phyloP scores from a whole-genome alignment of 1,140 invertebrate genomes.

The Sitobion miscanthi region DNA sequence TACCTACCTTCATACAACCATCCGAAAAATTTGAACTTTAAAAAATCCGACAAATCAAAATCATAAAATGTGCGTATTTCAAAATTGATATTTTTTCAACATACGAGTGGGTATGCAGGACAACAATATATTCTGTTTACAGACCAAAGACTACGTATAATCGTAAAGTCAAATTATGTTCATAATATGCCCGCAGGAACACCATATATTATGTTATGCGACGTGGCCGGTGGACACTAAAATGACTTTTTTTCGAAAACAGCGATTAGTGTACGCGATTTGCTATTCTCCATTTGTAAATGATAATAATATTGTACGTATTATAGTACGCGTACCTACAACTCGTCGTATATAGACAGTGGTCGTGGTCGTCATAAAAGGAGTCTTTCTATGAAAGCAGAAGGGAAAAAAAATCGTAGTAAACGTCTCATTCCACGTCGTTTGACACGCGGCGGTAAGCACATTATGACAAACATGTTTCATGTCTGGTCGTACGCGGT shows the following conservation, averaged over 20 bases:
- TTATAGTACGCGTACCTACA: background rate
- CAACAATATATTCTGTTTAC: no score
- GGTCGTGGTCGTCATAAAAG: background rate
- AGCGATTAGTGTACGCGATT: background rate
- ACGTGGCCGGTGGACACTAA: background rate
- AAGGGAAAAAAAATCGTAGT: background rate
- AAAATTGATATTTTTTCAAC: no score
- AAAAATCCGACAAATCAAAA: no score
- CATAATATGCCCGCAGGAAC: background rate
- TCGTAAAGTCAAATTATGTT: background rate
- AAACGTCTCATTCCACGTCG: slow-evolving; percentile 13
- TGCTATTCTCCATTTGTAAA: background rate
- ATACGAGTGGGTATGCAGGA: no score
- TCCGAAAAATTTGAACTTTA: no score
- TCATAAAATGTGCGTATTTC: no score
- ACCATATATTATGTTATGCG: background rate
- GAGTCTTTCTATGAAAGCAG: background rate
- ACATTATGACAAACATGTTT: background rate
- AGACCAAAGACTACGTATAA: no score
- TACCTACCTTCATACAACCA: no score
- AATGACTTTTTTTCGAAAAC: background rate
- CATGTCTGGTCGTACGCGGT: background rate
- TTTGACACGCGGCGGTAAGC: background rate
- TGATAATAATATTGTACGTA: background rate
- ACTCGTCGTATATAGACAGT: background rate